A percentile compares a stretch with the other conserved stretches of the same genome.
Conservation (phyloP, 1,140 invertebrate species). For the Vollenhovia emeryi region DNA sequence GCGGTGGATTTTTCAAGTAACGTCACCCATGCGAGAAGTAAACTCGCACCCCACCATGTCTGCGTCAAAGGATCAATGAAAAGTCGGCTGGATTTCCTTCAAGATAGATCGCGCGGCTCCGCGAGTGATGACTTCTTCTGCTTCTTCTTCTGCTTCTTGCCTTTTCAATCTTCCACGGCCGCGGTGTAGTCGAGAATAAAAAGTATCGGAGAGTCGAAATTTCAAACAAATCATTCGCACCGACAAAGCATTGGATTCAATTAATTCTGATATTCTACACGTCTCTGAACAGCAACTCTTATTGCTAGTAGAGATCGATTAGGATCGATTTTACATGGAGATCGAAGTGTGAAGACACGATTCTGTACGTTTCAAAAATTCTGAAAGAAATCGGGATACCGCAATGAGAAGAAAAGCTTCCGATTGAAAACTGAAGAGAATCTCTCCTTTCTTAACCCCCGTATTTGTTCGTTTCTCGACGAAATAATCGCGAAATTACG, state of each 20-base stretch:
- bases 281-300: not conserved
- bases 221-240: not conserved
- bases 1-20: conserved; percentile 71
- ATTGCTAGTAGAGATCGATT: not conserved
- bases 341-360: not conserved
- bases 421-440: not conserved
- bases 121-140: conserved; percentile 55
- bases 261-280: not conserved
- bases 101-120: conserved; percentile 32
- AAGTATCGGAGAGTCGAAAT: not conserved
- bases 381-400: not conserved
- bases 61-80: conserved; percentile 48
- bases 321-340: not conserved
- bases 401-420: not conserved
- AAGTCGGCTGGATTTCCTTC: conserved; percentile 34
- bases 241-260: not conserved
- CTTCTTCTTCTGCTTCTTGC: conserved; percentile 33
- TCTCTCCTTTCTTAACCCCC: not conserved
- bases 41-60: conserved; percentile 45
- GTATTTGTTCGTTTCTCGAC: conserved; percentile 21
- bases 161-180: conserved; percentile 37
- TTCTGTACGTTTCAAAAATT: not conserved
- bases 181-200: conserved; percentile 39
- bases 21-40: conserved; percentile 63
- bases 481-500: conserved; percentile 50